Evolutionary conservation across 2,888 invertebrate species (phyloP).

Genomic region (Eristalis tenax): DNA sequence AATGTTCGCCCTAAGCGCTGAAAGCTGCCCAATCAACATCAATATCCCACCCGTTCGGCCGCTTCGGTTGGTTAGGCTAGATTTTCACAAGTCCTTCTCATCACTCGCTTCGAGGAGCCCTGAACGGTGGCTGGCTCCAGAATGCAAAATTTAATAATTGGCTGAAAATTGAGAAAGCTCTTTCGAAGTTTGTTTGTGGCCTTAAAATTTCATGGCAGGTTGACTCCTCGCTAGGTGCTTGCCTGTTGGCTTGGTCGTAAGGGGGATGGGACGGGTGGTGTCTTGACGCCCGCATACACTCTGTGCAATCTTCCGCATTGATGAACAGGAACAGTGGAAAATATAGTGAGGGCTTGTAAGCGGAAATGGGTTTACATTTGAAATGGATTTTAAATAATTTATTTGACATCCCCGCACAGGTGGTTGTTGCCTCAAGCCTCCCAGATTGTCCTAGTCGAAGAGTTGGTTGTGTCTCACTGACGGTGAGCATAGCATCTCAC

Average conservation of each 20-base stretch:
- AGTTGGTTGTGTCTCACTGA: no score
- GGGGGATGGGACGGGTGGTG: not conserved
- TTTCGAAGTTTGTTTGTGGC: conserved; percentile 31
- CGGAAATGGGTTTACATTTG: not conserved
- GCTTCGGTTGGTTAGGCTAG: conserved; percentile 13
- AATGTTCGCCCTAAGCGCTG: conserved; percentile 40
- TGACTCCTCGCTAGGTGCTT: not conserved
- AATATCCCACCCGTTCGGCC: conserved; percentile 21
- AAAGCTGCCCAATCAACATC: conserved; percentile 62
- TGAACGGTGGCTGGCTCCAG: not conserved
- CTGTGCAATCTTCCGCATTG: conserved; percentile 11
- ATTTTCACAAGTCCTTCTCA: conserved; percentile 8
- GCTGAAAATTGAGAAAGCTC: conserved; percentile 25
- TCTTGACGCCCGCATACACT: not conserved
- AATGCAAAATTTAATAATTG: conserved; percentile 36
- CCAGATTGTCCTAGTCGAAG: not conserved
- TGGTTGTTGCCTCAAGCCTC: not conserved
- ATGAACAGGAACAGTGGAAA: not conserved
- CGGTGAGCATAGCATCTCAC: no score
- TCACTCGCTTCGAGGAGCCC: not conserved
- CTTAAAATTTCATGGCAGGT: conserved; percentile 13
- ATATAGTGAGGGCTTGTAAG: not conserved
- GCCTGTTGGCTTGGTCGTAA: not conserved
- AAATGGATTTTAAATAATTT: conserved; percentile 18
- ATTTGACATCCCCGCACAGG: not conserved